Evolutionary conservation across 2,888 invertebrate genomes (phyloP).

Genomic region (Liodrosophila aerea): DNA sequence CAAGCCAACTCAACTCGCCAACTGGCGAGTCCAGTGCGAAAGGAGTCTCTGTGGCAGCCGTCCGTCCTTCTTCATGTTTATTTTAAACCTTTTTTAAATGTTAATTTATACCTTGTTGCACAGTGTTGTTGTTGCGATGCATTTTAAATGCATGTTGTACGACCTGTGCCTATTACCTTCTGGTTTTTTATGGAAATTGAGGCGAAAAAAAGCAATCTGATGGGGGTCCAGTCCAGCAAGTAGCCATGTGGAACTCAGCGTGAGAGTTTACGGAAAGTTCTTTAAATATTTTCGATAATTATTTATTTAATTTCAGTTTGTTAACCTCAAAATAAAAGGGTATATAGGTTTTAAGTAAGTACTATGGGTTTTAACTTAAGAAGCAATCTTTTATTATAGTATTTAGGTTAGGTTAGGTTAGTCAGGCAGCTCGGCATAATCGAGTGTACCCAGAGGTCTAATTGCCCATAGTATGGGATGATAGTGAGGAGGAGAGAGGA

Average conservation of each 20-base stretch:
- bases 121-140: conserved; percentile 47
- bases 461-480: too few relatives aligned
- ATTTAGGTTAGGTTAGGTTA: too few relatives aligned
- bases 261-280: background rate
- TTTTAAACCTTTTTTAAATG: conserved; percentile 56
- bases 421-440: too few relatives aligned
- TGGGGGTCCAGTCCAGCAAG: background rate
- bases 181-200: conserved; percentile 12
- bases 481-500: too few relatives aligned
- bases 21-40: conserved; percentile 8
- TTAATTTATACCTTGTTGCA: conserved; percentile 37
- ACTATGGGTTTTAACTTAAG: too few relatives aligned
- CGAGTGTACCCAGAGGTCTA: too few relatives aligned
- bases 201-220: background rate
- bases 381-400: too few relatives aligned
- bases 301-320: too few relatives aligned
- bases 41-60: background rate
- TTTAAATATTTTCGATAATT: too few relatives aligned
- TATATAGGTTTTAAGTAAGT: too few relatives aligned
- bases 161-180: conserved; percentile 10
- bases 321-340: background rate
- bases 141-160: conserved; percentile 48
- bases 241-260: background rate
- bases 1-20: too few relatives aligned
- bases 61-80: conserved; percentile 47